A percentile compares a stretch with the other conserved stretches of the same genome.
Conservation (phyloP, 2,113 vertebrate genomes). For the Peromyscus maniculatus region DNA sequence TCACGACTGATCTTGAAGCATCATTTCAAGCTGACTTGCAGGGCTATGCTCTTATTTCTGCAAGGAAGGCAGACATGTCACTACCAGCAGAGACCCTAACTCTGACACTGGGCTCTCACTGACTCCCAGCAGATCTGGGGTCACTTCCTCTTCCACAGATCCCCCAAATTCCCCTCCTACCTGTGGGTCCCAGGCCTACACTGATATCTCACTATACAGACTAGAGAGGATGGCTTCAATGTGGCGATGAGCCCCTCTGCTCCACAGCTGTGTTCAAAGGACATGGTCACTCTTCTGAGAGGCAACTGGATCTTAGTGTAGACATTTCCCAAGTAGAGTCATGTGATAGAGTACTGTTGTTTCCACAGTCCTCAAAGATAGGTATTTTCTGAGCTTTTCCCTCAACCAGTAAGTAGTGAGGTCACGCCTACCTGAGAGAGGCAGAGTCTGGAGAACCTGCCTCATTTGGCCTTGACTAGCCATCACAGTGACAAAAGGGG, state of each 20-base stretch:
- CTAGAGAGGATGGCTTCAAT: rapidly evolving
- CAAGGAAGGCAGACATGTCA: neutral
- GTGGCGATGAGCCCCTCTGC: rapidly evolving
- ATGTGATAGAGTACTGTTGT: neutral
- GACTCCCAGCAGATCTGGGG: neutral
- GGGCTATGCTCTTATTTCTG: neutral
- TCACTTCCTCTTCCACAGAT: neutral
- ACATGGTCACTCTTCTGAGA: neutral
- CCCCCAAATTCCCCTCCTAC: too few relatives aligned
- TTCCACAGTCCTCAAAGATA: neutral
- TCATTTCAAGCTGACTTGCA: neutral
- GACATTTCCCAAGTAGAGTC: neutral
- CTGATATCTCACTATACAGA: neutral
- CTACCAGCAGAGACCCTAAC: neutral
- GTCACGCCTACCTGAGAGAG: rapidly evolving
- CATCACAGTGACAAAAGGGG: neutral
- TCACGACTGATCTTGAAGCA: neutral
- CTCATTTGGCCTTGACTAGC: neutral
- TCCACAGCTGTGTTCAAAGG: too few relatives aligned
- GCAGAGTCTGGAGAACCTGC: neutral
- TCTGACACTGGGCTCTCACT: neutral
- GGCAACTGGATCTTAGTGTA: neutral
- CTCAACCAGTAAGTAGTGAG: neutral
- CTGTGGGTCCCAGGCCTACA: rapidly evolving
- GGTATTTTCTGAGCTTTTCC: neutral